A percentile compares a stretch with the other conserved stretches of the same genome.
Evolutionary conservation across 2,113 vertebrate genomes (phyloP).

Genomic region (Microtus oregoni): DNA sequence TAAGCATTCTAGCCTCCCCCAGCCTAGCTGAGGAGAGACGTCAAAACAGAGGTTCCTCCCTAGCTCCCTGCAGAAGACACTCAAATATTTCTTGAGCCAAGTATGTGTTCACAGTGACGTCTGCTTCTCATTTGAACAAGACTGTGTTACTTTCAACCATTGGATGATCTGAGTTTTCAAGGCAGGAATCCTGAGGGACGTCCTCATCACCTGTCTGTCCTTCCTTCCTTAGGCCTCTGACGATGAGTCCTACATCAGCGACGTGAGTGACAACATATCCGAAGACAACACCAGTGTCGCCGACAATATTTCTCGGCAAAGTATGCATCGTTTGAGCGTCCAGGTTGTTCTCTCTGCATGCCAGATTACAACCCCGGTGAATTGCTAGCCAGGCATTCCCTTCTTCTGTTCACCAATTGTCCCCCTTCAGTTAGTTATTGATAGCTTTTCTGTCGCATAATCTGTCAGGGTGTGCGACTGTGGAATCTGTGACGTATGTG

Average conservation of each 20-base stretch:
- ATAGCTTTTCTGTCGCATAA: conserved; percentile 31
- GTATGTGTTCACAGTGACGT: neutral
- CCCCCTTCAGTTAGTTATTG: neutral
- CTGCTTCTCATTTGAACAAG: neutral
- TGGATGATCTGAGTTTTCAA: conserved; percentile 33
- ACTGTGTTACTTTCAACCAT: neutral
- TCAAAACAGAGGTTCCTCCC: neutral
- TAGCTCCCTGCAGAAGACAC: neutral
- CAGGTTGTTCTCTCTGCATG: neutral
- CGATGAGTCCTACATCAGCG: conserved; percentile 99
- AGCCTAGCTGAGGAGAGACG: neutral
- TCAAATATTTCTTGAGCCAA: neutral
- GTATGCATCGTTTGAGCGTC: conserved; percentile 86
- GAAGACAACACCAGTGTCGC: conserved; percentile 99
- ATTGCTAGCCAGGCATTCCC: neutral
- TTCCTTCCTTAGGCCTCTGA: conserved; percentile 93
- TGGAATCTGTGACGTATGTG: neutral
- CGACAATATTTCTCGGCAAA: conserved; percentile 97
- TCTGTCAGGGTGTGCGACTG: neutral
- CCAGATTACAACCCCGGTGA: neutral
- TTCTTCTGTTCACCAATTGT: neutral
- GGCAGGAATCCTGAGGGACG: neutral
- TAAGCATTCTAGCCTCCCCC: neutral
- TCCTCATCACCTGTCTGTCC: conserved; percentile 19
- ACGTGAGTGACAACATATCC: conserved; percentile 99